Base-by-base conservation (phyloP, 2,888 invertebrate species). In the Ectemnius continuus region DNA sequence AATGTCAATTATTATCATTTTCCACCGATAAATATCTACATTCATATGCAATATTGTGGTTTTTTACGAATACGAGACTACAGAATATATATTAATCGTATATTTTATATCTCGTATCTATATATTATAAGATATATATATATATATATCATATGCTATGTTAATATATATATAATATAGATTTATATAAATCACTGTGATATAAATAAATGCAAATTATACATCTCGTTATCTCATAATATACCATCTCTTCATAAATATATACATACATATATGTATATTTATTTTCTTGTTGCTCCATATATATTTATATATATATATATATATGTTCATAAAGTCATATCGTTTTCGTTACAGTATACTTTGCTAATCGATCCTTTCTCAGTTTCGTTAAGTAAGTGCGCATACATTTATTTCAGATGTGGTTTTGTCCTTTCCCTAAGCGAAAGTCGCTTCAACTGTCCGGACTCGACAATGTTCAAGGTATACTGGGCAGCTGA, bases 241-340 rank as follows among this genome's bases (percentile, higher is more conserved):
- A 87, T 86, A 86, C 83, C 81, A 83, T 83, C 84, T 86, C 28
- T 86, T 84, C 85, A 85, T 87, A 87, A 85, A 87, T 87, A 86
- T 85, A 84, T 83, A 83, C 83, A 86, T 85, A 84, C 83, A 36
- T 83, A 82, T 85, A 85, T 85, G 79, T 85, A 83, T 86, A 84
- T 82, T 77, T 76, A 74, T 77, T 83, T 86, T 23, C 23, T 23
- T 23, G 78, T 77, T 83, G 82, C 75, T 81, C 81, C 84, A 81
- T 86, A 83, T 85, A 86, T 83, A 85, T 85, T 84, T 86, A 66
- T 61, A 23, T n/a, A 84, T 84, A 81, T 82, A 82, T 81, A 74
- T 84, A 82, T 83, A 81, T 85, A 84, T 67, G 74, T 85, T 85
- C 79, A 80, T 84, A 85, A 77, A 85, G 72, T 80, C 84, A 84